phyloP scores from a whole-genome alignment of 2,797 vertebrate genomes.

The Lutjanus argentimaculatus region DNA sequence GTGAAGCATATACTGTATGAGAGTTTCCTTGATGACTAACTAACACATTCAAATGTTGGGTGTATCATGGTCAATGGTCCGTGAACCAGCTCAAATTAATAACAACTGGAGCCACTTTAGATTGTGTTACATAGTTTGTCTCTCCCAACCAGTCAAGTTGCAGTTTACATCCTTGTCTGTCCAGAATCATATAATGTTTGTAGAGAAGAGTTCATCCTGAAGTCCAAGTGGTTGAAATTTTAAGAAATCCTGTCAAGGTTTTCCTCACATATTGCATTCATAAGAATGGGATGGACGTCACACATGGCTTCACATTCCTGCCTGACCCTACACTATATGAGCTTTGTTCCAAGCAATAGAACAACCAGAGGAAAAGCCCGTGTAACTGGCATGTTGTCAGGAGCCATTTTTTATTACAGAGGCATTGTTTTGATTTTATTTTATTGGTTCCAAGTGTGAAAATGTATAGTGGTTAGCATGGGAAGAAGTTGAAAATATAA shows the following conservation, averaged over 20 bases:
- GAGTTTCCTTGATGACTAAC: slow-evolving; percentile 18
- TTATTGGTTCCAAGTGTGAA: slow-evolving; percentile 18
- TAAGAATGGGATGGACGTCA: no score
- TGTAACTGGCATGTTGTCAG: slow-evolving; percentile 17
- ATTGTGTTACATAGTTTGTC: no score
- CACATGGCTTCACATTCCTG: neutral
- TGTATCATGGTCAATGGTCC: neutral
- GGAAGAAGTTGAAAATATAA: neutral
- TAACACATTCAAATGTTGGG: neutral
- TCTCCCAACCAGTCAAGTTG: no score
- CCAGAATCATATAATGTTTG: no score
- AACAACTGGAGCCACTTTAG: neutral
- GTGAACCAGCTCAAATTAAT: neutral
- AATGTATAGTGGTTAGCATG: slow-evolving; percentile 2
- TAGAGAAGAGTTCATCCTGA: no score
- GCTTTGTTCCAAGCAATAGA: slow-evolving; percentile 23
- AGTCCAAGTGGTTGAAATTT: no score
- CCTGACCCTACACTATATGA: slow-evolving; percentile 3
- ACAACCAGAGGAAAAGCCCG: neutral
- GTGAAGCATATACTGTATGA: slow-evolving; percentile 9
- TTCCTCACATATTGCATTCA: neutral
- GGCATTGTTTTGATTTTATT: slow-evolving; percentile 36
- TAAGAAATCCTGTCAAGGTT: neutral
- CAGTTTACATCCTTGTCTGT: no score
- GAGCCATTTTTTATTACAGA: slow-evolving; percentile 15